A percentile compares a stretch with the other conserved stretches of the same genome.
phyloP scores from a whole-genome alignment of 2,797 vertebrate species.

The Tympanoctomys barrerae region DNA sequence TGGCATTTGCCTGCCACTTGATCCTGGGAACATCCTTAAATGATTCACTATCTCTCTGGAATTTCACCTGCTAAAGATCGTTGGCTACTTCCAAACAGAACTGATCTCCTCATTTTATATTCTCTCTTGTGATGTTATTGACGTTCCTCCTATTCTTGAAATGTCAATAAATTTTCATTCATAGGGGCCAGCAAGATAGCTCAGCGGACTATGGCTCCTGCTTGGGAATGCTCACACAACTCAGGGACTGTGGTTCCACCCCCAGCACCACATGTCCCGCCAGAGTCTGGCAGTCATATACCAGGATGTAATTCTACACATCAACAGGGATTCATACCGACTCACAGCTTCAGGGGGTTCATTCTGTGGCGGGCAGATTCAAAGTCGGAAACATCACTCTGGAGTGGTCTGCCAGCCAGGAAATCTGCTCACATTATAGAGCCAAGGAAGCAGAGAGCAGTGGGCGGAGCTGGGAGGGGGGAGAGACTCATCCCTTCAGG shows the following conservation, averaged over 20 bases:
- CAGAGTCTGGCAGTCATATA: too few species aligned
- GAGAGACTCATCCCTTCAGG: background rate
- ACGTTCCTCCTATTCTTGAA: background rate
- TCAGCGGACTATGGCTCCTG: too few species aligned
- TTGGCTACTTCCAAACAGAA: background rate
- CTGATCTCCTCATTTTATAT: background rate
- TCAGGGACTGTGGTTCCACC: too few species aligned
- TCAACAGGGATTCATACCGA: background rate
- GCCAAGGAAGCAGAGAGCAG: background rate
- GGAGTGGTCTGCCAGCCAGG: background rate
- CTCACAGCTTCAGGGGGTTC: background rate
- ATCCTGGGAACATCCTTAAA: background rate
- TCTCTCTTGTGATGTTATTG: background rate
- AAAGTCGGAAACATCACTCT: background rate
- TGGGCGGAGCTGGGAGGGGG: background rate
- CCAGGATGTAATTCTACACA: too few species aligned
- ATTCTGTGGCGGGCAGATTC: background rate
- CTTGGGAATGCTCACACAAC: too few species aligned
- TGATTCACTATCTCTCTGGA: constrained; percentile 5
- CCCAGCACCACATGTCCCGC: too few species aligned
- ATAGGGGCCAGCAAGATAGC: too few species aligned
- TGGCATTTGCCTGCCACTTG: background rate
- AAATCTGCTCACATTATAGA: background rate
- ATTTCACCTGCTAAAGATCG: constrained; percentile 16
- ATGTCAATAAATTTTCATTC: background rate